Conservation (phyloP, 2,113 vertebrate species). For the Muntiacus muntjak region DNA sequence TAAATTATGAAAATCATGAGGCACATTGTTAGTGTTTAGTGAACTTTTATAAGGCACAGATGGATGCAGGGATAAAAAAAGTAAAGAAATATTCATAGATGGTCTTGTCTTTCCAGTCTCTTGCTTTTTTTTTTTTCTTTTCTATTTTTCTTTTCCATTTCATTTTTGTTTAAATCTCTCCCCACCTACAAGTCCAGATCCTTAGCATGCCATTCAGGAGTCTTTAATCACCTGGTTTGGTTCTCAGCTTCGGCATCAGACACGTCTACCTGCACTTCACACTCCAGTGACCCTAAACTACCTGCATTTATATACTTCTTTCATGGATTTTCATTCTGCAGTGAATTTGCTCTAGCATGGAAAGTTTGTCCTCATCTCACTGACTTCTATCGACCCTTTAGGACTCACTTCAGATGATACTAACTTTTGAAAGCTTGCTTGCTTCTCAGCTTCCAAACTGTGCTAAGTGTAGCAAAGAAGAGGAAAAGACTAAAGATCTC, state of each 20-base stretch:
- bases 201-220: neutral
- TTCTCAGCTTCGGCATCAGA: neutral
- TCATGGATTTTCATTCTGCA: neutral
- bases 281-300: neutral
- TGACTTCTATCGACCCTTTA: neutral
- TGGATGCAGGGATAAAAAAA: neutral
- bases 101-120: neutral
- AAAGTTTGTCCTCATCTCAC: neutral
- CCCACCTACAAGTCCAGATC: neutral
- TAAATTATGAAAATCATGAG: neutral
- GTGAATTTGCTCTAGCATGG: neutral
- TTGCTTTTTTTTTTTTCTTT: neutral
- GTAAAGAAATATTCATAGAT: neutral
- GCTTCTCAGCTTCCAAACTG: neutral
- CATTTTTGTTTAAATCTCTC: neutral
- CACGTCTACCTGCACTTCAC: neutral
- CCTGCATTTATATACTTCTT: rapidly evolving
- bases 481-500: neutral
- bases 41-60: neutral
- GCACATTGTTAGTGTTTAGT: rapidly evolving
- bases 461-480: neutral
- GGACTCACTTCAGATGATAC: neutral
- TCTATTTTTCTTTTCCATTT: neutral
- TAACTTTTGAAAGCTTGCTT: neutral
- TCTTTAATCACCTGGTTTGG: neutral